Conservation (phyloP, 2,113 vertebrate genomes). For the Oceanodroma tethys region DNA sequence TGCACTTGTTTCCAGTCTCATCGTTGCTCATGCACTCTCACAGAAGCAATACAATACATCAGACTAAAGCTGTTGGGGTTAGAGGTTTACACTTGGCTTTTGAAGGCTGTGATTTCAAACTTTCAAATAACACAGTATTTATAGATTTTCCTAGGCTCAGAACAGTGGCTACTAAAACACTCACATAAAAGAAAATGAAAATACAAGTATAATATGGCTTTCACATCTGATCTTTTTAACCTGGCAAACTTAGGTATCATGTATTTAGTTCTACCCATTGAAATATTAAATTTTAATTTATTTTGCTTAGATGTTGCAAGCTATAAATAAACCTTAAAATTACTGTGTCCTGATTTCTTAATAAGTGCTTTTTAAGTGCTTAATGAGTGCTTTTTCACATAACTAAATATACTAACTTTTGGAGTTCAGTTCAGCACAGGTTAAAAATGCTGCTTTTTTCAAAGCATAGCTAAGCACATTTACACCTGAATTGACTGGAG, state of each 20-base stretch:
- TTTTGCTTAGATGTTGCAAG: background rate
- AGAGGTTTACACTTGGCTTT: background rate
- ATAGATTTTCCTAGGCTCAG: background rate
- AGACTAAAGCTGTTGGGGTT: background rate
- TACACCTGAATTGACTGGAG: background rate
- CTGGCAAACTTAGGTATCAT: background rate
- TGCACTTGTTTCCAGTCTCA: background rate
- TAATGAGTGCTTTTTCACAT: background rate
- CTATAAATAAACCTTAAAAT: background rate
- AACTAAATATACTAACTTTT: background rate
- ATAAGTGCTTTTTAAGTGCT: too few relatives aligned
- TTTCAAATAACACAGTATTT: background rate
- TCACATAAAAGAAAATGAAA: background rate
- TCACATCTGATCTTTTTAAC: background rate
- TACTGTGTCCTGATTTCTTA: background rate
- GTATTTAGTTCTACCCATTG: background rate
- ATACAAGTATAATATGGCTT: background rate
- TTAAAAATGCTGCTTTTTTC: background rate
- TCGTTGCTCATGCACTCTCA: background rate
- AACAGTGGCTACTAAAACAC: background rate
- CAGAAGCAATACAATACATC: background rate
- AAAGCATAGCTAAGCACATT: background rate
- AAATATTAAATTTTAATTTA: background rate
- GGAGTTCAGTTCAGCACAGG: background rate
- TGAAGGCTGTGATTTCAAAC: background rate